These are phyloP conservation scores for Thalassoma bifasciatum DNA, from an alignment of 2,113 vertebrate species.

Conservation along the genomic window DNA sequence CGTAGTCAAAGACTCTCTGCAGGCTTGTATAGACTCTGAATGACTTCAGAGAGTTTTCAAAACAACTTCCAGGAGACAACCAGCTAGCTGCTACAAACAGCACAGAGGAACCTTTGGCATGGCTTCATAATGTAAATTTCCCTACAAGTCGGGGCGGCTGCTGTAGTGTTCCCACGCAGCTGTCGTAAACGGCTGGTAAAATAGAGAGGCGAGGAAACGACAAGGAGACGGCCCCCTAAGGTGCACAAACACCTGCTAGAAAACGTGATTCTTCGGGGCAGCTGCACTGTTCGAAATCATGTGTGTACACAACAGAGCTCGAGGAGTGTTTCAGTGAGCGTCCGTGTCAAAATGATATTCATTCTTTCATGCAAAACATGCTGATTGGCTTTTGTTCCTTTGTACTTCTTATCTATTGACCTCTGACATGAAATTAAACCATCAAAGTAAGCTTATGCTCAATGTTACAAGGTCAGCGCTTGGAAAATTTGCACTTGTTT, in stretches of 20 bases:
- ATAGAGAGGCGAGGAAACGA: constrained; percentile 58
- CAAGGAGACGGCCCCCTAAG: constrained; percentile 59
- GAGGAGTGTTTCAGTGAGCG: not conserved
- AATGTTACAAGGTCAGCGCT: not conserved
- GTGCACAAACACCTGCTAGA: constrained; percentile 75
- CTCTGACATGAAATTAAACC: not conserved
- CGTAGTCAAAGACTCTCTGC: not conserved
- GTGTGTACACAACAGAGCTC: constrained; percentile 27
- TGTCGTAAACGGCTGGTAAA: constrained; percentile 67
- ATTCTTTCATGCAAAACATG: not conserved
- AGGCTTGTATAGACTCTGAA: not conserved
- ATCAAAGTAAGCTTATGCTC: not conserved
- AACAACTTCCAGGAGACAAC: constrained; percentile 13
- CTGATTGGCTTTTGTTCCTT: not conserved
- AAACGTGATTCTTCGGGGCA: constrained; percentile 65
- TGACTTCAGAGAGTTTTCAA: not conserved
- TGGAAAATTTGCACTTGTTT: not conserved
- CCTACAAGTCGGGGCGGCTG: constrained; percentile 47
- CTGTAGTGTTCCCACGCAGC: constrained; percentile 62
- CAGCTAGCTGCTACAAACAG: constrained; percentile 21
- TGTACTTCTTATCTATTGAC: not conserved
- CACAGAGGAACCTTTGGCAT: constrained; percentile 15
- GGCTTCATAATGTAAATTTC: constrained; percentile 27
- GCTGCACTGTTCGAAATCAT: constrained; percentile 57
- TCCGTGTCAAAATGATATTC: not conserved